Conservation (phyloP, 2,113 vertebrate species). For the Empidonax traillii region DNA sequence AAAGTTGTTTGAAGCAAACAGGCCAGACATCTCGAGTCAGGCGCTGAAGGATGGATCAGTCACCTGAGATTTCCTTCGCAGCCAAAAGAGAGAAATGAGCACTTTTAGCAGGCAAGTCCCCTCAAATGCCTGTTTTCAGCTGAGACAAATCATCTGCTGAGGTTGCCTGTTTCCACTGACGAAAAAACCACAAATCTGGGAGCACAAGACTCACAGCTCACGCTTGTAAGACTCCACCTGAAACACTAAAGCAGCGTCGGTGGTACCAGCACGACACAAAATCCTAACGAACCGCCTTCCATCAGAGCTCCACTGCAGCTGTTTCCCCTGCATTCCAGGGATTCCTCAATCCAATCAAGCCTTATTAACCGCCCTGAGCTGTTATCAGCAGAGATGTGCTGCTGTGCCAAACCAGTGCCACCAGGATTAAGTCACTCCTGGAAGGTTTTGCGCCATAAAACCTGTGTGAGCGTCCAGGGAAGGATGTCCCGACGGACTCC, state of each 20-base stretch:
- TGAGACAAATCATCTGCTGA: not conserved
- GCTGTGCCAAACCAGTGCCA: not conserved
- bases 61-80: conserved; percentile 20
- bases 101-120: not conserved
- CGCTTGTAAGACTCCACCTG: not conserved
- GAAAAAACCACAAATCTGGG: not conserved
- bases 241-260: not conserved
- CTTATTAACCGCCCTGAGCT: not conserved
- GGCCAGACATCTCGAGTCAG: not conserved
- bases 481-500: not conserved
- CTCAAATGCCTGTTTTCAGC: not conserved
- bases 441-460: not conserved
- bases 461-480: rapidly evolving
- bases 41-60: not conserved
- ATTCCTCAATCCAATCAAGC: not conserved
- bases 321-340: not conserved
- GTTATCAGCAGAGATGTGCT: not conserved
- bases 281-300: not conserved
- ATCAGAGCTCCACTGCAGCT: not conserved
- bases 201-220: not conserved
- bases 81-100: not conserved
- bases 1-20: not conserved
- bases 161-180: not conserved
- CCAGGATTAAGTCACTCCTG: not conserved
- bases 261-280: not conserved